phyloP scores from a whole-genome alignment of 2,113 vertebrate genomes.

The Thalassoma bifasciatum region DNA sequence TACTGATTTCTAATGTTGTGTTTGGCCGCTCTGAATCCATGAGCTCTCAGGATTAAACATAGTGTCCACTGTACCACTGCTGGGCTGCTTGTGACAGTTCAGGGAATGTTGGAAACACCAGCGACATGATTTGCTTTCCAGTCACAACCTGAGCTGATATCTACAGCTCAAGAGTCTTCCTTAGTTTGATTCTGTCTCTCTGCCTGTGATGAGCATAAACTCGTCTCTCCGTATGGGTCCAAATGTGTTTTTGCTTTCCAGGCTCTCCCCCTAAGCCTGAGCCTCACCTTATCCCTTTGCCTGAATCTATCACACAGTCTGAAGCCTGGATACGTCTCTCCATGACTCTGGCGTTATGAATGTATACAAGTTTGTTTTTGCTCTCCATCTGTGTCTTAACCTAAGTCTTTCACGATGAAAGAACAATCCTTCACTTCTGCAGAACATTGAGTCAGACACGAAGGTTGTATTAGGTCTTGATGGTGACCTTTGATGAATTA shows the following conservation, averaged over 20 bases:
- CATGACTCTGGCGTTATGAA: not conserved
- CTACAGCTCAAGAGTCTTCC: not conserved
- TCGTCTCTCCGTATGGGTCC: not conserved
- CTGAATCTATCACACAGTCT: not conserved
- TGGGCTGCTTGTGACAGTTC: not conserved
- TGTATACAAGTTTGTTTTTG: not conserved
- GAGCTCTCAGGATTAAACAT: too few species aligned
- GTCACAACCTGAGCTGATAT: not conserved
- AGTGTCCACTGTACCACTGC: not conserved
- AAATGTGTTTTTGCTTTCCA: not conserved
- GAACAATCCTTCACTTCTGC: not conserved
- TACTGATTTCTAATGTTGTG: too few species aligned
- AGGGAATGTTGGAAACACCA: not conserved
- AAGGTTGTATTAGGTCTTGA: not conserved
- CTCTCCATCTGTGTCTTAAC: not conserved
- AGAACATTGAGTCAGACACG: too few species aligned
- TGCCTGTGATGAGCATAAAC: not conserved
- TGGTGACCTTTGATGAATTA: not conserved
- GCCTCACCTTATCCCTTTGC: not conserved
- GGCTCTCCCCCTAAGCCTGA: not conserved
- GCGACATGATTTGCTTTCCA: not conserved
- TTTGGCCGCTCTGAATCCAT: too few species aligned
- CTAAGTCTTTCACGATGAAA: not conserved
- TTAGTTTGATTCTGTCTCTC: not conserved
- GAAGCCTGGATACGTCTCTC: not conserved